Conservation (phyloP, 2,113 vertebrate genomes). For the Tetrax tetrax region DNA sequence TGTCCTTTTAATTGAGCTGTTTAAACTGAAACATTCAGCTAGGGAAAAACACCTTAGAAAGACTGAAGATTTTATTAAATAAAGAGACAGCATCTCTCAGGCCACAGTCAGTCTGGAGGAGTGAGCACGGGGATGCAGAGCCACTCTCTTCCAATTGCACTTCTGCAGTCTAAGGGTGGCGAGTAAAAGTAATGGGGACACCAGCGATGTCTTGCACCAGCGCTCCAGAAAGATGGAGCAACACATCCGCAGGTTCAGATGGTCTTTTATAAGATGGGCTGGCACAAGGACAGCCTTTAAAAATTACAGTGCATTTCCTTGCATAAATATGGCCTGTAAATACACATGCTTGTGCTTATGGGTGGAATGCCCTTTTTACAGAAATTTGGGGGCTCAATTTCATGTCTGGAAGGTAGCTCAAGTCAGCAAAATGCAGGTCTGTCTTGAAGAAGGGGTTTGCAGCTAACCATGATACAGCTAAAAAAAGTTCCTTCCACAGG, state of each 20-base stretch:
- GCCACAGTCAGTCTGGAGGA: not conserved
- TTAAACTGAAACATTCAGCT: not conserved
- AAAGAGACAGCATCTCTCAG: not conserved
- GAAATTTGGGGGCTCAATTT: not conserved
- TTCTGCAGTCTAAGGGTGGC: not conserved
- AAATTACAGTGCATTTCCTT: not conserved
- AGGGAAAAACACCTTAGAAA: not conserved
- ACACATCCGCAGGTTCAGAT: not conserved
- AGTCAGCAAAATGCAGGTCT: not conserved
- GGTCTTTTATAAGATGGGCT: not conserved
- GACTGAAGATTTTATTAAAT: not conserved
- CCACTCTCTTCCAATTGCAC: not conserved
- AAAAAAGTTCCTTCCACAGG: not conserved
- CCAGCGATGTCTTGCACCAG: not conserved
- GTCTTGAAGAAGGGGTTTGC: not conserved
- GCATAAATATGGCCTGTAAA: not conserved
- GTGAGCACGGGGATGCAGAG: not conserved
- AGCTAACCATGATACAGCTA: not conserved
- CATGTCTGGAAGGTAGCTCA: not conserved
- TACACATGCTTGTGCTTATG: not conserved
- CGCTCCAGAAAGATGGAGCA: not conserved
- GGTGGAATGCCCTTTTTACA: not conserved
- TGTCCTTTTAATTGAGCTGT: constrained; percentile 42
- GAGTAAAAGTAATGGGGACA: not conserved
- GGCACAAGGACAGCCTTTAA: not conserved